These are phyloP conservation scores for Brachystomella parvula DNA, from an alignment of 1,140 invertebrate species.

Conservation along the genomic window DNA sequence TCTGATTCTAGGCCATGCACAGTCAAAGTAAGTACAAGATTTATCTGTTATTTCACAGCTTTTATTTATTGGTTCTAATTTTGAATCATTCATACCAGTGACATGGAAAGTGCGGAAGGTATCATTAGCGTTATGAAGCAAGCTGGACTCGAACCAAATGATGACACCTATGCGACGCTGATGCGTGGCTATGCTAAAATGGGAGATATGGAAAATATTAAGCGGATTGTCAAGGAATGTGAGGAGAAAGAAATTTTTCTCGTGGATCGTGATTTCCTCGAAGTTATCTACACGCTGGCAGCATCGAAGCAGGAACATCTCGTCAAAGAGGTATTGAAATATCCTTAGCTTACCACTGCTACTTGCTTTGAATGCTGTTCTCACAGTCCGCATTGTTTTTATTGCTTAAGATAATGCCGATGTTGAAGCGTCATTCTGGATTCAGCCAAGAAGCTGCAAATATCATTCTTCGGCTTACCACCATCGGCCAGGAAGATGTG, in stretches of 20 bases:
- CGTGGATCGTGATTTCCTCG: constrained; percentile 58
- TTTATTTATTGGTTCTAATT: background rate
- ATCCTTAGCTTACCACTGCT: background rate
- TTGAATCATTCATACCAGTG: constrained; percentile 52
- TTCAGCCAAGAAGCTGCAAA: constrained; percentile 67
- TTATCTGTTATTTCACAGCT: background rate
- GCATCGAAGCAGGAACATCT: constrained; percentile 54
- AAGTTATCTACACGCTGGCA: constrained; percentile 59
- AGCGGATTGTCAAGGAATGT: constrained; percentile 45
- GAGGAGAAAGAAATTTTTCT: constrained; percentile 56
- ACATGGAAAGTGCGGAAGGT: constrained; percentile 66
- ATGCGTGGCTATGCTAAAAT: constrained; percentile 63
- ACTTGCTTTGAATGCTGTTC: background rate
- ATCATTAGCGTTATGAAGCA: constrained; percentile 67
- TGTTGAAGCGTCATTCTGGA: constrained; percentile 52
- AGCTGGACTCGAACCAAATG: constrained; percentile 61
- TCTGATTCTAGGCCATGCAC: constrained; percentile 67
- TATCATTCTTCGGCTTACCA: constrained; percentile 58
- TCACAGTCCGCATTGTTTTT: background rate
- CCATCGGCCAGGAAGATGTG: constrained; percentile 53
- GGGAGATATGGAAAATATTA: constrained; percentile 57
- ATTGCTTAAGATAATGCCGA: constrained; percentile 46
- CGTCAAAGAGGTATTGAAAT: constrained; percentile 47
- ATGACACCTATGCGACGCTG: constrained; percentile 63
- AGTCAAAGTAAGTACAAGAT: constrained; percentile 50